Evolutionary conservation across 2,888 invertebrate species (phyloP).

Genomic region (Xestia rhomboidea): DNA sequence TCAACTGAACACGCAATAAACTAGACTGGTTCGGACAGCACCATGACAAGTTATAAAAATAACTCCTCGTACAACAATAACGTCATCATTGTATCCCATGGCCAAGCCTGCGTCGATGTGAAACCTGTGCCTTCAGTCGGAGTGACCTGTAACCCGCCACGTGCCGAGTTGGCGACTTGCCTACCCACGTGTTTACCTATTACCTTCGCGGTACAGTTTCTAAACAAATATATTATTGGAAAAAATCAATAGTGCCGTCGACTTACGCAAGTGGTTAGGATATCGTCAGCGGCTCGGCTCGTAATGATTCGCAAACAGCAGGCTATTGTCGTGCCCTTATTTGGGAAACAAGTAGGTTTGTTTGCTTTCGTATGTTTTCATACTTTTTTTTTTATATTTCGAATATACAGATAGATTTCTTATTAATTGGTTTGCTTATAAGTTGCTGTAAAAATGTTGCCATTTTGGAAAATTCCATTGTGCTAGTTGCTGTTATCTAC

Average conservation of each 20-base stretch:
- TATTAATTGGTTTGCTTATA: neutral
- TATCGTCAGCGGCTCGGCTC: neutral
- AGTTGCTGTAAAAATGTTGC: neutral
- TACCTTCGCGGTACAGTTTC: neutral
- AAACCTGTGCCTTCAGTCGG: constrained; percentile 8
- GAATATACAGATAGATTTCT: neutral
- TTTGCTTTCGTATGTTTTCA: neutral
- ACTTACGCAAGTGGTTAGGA: constrained; percentile 3
- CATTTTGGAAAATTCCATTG: neutral
- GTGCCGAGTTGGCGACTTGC: neutral
- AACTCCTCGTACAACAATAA: constrained; percentile 7
- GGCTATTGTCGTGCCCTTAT: constrained; percentile 10
- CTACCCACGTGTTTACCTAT: constrained; percentile 5
- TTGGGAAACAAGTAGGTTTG: neutral
- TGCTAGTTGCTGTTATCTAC: neutral
- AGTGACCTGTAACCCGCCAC: constrained; percentile 32
- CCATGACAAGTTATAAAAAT: constrained; percentile 8
- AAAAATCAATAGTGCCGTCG: neutral
- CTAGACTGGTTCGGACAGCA: constrained; percentile 6
- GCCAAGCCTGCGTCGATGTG: neutral
- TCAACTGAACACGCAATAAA: neutral
- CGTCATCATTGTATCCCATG: neutral
- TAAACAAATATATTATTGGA: neutral
- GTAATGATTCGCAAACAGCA: constrained; percentile 26
- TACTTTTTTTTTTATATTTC: neutral